A percentile compares a stretch with the other conserved stretches of the same genome.
These are phyloP conservation scores for Leptobrachium leishanense DNA, from an alignment of 2,113 vertebrate genomes.

Conservation along the genomic window DNA sequence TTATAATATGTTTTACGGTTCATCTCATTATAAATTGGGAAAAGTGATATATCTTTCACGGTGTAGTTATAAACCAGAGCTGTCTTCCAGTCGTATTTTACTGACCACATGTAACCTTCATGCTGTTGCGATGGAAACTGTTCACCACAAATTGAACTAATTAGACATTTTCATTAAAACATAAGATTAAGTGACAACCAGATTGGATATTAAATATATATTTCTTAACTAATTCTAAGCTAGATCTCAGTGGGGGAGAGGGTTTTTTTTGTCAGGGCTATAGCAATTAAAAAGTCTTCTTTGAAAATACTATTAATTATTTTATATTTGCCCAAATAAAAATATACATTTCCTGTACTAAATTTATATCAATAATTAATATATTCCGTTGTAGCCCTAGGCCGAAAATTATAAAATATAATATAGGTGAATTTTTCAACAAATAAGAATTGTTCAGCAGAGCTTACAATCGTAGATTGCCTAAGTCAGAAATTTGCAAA, in stretches of 20 bases:
- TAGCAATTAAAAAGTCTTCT: too few relatives aligned
- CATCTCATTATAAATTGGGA: constrained; percentile 38
- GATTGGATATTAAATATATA: constrained; percentile 7
- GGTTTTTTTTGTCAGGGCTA: background rate
- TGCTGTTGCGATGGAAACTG: constrained; percentile 20
- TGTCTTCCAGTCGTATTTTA: constrained; percentile 25
- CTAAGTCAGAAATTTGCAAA: too few relatives aligned
- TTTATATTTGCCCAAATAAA: too few relatives aligned
- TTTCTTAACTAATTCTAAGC: background rate
- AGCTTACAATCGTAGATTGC: too few relatives aligned
- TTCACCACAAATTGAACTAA: constrained; percentile 41
- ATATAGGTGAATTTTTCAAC: too few relatives aligned
- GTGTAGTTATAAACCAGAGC: constrained; percentile 19
- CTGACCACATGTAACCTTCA: constrained; percentile 31
- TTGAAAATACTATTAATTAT: too few relatives aligned
- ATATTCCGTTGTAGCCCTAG: too few relatives aligned
- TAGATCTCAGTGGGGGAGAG: background rate
- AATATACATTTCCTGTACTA: too few relatives aligned
- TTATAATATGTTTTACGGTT: constrained; percentile 34
- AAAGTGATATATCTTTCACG: constrained; percentile 26
- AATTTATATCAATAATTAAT: too few relatives aligned
- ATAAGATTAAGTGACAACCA: constrained; percentile 22
- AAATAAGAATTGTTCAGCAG: too few relatives aligned
- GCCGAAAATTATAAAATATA: too few relatives aligned
- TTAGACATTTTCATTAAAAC: constrained; percentile 44